A percentile compares a stretch with the other conserved stretches of the same genome.
These are phyloP conservation scores for Halcyon smyrnensis DNA, from an alignment of 2,797 vertebrate species.

Conservation along the genomic window DNA sequence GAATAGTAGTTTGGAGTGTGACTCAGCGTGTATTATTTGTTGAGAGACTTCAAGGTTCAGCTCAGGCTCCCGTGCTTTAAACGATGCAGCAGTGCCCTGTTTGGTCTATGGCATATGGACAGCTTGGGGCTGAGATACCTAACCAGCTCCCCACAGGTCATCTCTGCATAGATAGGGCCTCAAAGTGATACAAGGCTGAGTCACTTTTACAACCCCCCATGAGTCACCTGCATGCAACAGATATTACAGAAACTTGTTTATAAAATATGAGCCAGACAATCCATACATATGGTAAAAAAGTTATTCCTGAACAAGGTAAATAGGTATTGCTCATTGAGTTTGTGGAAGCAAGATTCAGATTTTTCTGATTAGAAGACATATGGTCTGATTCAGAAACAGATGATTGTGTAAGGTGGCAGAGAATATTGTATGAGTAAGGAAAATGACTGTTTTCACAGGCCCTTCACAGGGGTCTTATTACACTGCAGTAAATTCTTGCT, in stretches of 20 bases:
- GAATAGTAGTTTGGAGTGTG: neutral
- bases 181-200: neutral
- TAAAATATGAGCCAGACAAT: neutral
- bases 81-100: neutral
- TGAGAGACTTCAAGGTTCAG: neutral
- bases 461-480: accelerated
- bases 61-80: neutral
- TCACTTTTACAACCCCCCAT: neutral
- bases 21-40: neutral
- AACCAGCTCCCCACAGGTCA: neutral
- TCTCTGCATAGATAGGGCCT: neutral
- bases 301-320: neutral
- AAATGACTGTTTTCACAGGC: neutral
- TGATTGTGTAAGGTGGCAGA: neutral
- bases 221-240: neutral
- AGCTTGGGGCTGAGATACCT: neutral
- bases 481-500: neutral
- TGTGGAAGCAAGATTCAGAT: neutral
- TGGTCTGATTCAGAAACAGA: neutral
- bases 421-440: neutral
- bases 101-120: neutral
- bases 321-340: neutral
- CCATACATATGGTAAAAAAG: neutral
- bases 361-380: neutral
- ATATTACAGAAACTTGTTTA: neutral